Evolutionary conservation across 2,888 invertebrate species (phyloP), one percentile per base, ranked within the genome.

Genomic region (Apeira syringaria): DNA sequence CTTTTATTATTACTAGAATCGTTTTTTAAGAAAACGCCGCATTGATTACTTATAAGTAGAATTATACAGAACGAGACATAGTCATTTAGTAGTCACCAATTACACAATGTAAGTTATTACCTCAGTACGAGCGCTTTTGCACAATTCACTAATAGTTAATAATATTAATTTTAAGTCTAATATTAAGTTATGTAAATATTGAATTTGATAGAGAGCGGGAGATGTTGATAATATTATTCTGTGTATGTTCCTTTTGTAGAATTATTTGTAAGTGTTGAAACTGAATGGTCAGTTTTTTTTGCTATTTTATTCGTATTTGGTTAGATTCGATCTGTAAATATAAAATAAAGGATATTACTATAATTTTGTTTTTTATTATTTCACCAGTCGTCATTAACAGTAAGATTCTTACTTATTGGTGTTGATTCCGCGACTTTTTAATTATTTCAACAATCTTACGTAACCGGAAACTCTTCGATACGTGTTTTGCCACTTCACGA

Each of bases 81-180:
- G 87, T 88, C 86, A 88, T 74, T 77, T 84, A 84, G 76, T 77
- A 82, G 87, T 88, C 88, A 87, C 87, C 86, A 87, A 80, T 82
- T 80, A 83, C 81, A 85, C 84, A 74, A 71, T 72, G 75, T 86
- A 86, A 86, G 81, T 82, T 84, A 85, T 85, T 87, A 87, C 88
- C 88, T 87, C 88, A 85, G 68, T 76, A 74, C 76, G 85, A 82
- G 82, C 85, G 86, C 85, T 87, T 83, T 83, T 82, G 88, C 88
- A 88, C 86, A 78, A 81, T 82, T 77, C 85, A 85, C 86, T 79
- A 76, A 59, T 70, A 76, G 64, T n/a, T 27, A 44, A 7, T 20
- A 20, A 20, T 6, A 20, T 1, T 20, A 65, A 56, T 35, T 11
- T n/a, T 9, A 24, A 5, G 8, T 24, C 9, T 20, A 20, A 5